Conservation (phyloP, 2,797 vertebrate genomes). For the Orientallactaga sibirica region DNA sequence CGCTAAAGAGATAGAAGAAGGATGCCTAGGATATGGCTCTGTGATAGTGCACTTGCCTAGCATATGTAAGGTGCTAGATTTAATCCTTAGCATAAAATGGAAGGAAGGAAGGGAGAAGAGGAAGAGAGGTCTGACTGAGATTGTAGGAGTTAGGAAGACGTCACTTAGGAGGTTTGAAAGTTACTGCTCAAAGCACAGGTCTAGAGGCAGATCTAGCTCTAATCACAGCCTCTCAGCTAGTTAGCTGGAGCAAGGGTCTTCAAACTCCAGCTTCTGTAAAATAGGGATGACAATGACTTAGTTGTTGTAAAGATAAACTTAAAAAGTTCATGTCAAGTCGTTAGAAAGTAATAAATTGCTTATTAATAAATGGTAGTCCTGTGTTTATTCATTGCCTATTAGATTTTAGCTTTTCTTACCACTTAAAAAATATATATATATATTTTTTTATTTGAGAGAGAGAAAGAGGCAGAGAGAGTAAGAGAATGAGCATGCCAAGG, state of each 20-base stretch:
- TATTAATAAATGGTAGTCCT: not conserved
- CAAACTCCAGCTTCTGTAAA: not conserved
- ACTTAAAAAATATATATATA: too few species aligned
- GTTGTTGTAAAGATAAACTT: constrained; percentile 11
- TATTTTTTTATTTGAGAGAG: too few species aligned
- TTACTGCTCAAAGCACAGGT: not conserved
- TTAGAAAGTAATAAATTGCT: too few species aligned
- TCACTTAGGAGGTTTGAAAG: not conserved
- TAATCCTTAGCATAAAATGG: not conserved
- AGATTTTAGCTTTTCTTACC: constrained; percentile 24
- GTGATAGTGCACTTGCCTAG: not conserved
- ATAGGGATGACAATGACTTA: not conserved
- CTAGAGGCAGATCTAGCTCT: not conserved
- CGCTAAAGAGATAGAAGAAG: not conserved
- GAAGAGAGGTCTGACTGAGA: not conserved
- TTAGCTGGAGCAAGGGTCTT: not conserved
- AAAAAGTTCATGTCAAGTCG: constrained; percentile 1
- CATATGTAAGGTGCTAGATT: not conserved
- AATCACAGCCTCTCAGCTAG: not conserved
- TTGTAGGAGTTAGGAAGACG: not conserved
- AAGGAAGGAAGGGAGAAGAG: too few species aligned
- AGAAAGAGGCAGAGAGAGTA: too few species aligned
- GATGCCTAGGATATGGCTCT: not conserved
- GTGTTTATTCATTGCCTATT: not conserved
- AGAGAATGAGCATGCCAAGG: too few species aligned